A percentile compares a stretch with the other conserved stretches of the same genome.
Conservation (phyloP, 2,113 vertebrate species). For the Chitala chitala region DNA sequence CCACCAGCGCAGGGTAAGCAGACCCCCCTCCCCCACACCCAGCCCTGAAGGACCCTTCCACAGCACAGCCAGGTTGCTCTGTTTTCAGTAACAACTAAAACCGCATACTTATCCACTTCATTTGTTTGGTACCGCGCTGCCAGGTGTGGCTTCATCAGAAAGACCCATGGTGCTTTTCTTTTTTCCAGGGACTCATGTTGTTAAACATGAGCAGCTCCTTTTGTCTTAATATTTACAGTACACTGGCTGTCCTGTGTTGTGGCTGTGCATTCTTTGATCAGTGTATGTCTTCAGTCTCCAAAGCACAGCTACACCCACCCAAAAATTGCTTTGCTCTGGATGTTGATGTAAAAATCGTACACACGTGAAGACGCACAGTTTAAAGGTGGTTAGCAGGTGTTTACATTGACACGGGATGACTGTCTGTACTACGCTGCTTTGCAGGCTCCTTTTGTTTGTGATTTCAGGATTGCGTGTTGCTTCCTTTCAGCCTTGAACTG, state of each 20-base stretch:
- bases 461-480: no score
- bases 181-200: not conserved
- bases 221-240: not conserved
- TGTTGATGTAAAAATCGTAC: not conserved
- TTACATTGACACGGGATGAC: no score
- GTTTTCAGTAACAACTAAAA: not conserved
- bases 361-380: not conserved
- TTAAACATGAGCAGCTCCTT: not conserved
- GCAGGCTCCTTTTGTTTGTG: no score
- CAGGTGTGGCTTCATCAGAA: not conserved
- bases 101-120: not conserved
- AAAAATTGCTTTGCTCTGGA: not conserved
- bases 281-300: not conserved
- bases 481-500: no score
- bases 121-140: not conserved
- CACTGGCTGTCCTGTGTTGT: not conserved
- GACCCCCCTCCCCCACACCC: no score
- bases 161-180: not conserved
- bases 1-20: slow-evolving; percentile 4
- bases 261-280: not conserved
- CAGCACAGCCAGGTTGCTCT: no score
- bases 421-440: no score
- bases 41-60: no score
- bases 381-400: not conserved
- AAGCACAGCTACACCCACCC: not conserved